Base-by-base conservation (phyloP, 2,888 invertebrate genomes). In the Noctua pronuba region DNA sequence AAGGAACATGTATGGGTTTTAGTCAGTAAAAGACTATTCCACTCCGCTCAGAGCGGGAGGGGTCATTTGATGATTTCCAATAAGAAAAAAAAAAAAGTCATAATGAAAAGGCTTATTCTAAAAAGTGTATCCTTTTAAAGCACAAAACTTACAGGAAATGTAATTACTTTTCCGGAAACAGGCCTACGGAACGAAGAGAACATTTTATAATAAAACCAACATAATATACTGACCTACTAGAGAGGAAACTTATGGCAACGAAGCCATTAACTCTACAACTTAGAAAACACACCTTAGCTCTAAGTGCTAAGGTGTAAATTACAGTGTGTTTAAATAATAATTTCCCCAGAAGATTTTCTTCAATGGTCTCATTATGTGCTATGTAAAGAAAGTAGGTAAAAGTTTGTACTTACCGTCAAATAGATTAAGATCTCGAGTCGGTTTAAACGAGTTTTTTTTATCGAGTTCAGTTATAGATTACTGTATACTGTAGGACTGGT, bases 261-360 rank as follows among this genome's bases (percentile, higher is more conserved):
- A 70, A 74, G 68, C 80, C 87, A 90, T 88, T 84, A 85, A 80
- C 77, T 77, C 18, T 24, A 28, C 11, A n/a, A 68, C 31, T 64
- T 55, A 49, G 52, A 86, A 90, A 87, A 70, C 72, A 28, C 16
- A 82, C 88, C 82, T 68, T 88, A 83, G 38, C 0, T 0, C n/a
- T 1, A 1, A n/a, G 73, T 21, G 28, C 70, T 88, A 91, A 84
- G 84, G 88, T 80, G 65, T 64, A 85, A 86, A 84, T 83, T 88
- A 72, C 82, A 65, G 65, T 83, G 78, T 24, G 35, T 18, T 55
- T 35, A 35, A 75, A 78, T 84, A 77, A 84, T 84, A 88, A 90
- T 90, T 88, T 90, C 84, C 87, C 84, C 69, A 88, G 88, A 86
- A 85, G 86, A 92, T 90, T 91, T 91, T 90, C 90, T 90, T 87